phyloP scores from a whole-genome alignment of 2,888 invertebrate species.

The Lepidonotus clava region DNA sequence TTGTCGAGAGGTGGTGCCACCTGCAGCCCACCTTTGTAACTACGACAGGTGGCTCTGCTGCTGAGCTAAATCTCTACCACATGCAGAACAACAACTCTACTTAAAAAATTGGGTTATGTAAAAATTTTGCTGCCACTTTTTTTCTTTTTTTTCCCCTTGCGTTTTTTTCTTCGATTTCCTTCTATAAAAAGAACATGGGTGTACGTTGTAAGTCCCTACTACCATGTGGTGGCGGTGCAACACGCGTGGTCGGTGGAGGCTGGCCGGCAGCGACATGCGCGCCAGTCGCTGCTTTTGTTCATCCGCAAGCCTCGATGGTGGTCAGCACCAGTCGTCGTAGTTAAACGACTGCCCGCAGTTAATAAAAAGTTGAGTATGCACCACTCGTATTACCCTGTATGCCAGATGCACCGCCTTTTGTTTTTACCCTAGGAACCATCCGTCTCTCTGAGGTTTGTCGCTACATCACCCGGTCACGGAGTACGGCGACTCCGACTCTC shows the following conservation, averaged over 20 bases:
- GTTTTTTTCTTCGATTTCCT: not conserved
- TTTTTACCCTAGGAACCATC: slow-evolving; percentile 39
- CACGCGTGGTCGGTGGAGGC: not conserved
- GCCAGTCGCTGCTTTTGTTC: not conserved
- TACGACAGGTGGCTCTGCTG: slow-evolving; percentile 17
- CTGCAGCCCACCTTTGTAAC: slow-evolving; percentile 2
- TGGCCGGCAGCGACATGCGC: not conserved
- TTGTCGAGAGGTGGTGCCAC: slow-evolving; percentile 39
- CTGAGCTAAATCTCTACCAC: slow-evolving; percentile 32
- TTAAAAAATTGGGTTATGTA: slow-evolving; percentile 26
- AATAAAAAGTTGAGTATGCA: not conserved
- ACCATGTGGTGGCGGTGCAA: slow-evolving; percentile 21
- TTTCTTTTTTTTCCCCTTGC: not conserved
- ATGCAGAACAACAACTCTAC: slow-evolving; percentile 39
- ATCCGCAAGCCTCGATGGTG: not conserved
- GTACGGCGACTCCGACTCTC: slow-evolving; percentile 16
- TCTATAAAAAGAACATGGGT: not conserved
- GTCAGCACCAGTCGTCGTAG: not conserved
- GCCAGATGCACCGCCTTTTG: slow-evolving; percentile 40
- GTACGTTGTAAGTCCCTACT: slow-evolving; percentile 27
- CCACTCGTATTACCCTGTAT: slow-evolving; percentile 45
- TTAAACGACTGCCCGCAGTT: not conserved
- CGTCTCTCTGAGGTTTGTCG: too few relatives aligned
- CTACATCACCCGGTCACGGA: too few relatives aligned
- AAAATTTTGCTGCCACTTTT: slow-evolving; percentile 21